phyloP scores from a whole-genome alignment of 2,113 vertebrate species.

The Menidia beryllina region DNA sequence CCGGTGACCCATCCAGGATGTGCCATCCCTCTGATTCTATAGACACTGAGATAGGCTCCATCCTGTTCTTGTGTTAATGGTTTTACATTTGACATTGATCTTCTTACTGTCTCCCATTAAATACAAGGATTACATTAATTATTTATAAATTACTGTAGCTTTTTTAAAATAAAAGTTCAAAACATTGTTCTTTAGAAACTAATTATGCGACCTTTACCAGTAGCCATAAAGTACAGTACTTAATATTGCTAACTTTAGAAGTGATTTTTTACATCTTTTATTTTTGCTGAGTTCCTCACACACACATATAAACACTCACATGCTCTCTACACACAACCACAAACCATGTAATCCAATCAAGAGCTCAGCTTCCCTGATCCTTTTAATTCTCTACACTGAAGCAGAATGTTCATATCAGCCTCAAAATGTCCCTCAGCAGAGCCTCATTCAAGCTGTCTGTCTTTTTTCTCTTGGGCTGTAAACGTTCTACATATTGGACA shows the following conservation, averaged over 20 bases:
- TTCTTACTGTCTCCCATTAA: no score
- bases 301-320: neutral
- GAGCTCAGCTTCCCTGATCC: slow-evolving; percentile 59
- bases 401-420: slow-evolving; percentile 51
- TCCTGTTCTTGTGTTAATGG: no score
- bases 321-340: slow-evolving; percentile 11
- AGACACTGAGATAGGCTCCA: no score
- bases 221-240: neutral
- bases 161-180: no score
- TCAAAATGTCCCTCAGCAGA: slow-evolving; percentile 35
- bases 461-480: neutral
- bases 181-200: no score
- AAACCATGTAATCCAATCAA: slow-evolving; percentile 67
- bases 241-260: slow-evolving; percentile 7
- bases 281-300: slow-evolving; percentile 1
- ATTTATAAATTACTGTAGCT: no score
- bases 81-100: no score
- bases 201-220: no score
- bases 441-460: slow-evolving; percentile 5
- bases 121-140: no score
- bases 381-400: slow-evolving; percentile 49
- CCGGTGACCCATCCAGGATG: no score
- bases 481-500: neutral
- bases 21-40: no score
- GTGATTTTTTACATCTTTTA: slow-evolving; percentile 1